A percentile compares a stretch with the other conserved stretches of the same genome.
Conservation (phyloP, 2,797 vertebrate genomes). For the Notolabrus celidotus region DNA sequence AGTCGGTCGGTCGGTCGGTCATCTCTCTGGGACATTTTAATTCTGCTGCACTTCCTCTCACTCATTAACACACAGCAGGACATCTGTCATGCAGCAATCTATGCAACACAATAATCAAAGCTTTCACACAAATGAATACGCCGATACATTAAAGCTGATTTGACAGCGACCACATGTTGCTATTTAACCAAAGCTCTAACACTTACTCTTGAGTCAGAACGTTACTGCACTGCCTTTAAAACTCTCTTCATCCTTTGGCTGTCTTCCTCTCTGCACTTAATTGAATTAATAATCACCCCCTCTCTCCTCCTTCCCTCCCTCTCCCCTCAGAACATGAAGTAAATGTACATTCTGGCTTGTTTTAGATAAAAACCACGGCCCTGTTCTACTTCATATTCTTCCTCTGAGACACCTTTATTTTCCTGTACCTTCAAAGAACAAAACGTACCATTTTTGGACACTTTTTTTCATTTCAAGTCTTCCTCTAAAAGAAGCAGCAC, state of each 20-base stretch:
- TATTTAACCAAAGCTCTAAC: conserved; percentile 2
- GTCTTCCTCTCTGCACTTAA: conserved; percentile 30
- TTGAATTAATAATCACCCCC: conserved; percentile 12
- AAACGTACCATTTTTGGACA: conserved; percentile 20
- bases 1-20: conserved; percentile 3
- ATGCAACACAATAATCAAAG: conserved; percentile 9
- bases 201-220: conserved; percentile 1
- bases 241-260: conserved; percentile 9
- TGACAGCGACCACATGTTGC: conserved; percentile 29
- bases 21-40: conserved; percentile 52
- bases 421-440: conserved; percentile 39
- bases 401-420: conserved; percentile 30
- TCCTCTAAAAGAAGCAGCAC: conserved; percentile 26
- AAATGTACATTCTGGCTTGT: conserved; percentile 59
- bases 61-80: conserved; percentile 29
- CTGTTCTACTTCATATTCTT: conserved; percentile 35
- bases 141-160: conserved; percentile 36
- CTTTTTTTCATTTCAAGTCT: conserved; percentile 36
- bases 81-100: conserved; percentile 22
- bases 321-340: conserved; percentile 29
- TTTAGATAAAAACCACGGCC: conserved; percentile 53
- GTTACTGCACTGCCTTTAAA: conserved; percentile 3
- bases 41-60: conserved; percentile 15
- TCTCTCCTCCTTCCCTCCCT: conserved; percentile 2
- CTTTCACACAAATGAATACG: conserved; percentile 42